Evolutionary conservation across 1,140 invertebrate genomes (phyloP), one percentile per base, ranked within the genome.

Genomic region (Meloidogyne exigua): DNA sequence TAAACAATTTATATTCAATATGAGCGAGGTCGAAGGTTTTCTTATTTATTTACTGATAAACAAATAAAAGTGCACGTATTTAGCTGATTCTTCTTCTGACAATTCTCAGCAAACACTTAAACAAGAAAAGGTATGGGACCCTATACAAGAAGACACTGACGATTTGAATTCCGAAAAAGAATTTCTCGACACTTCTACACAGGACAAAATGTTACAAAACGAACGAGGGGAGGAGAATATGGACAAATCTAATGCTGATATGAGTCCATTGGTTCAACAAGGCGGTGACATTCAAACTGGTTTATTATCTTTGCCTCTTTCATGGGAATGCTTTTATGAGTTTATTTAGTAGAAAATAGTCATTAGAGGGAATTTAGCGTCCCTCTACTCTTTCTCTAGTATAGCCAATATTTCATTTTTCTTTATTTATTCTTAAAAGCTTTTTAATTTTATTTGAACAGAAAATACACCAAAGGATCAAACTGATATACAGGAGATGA

Each of bases 231-330:
- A 57, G n/a, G n/a, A 57, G 18, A 57, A n/a, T 7, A 57, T 57
- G 49, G 49, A 57, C 49, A 57, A 57, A 57, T n/a, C n/a, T n/a
- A 21, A 57, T 57, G 49, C 49, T n/a, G n/a, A 57, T n/a, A 57
- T n/a, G 12, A 57, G 13, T n/a, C 13, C 49, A n/a, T 4, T 57
- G 18, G n/a, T n/a, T 49, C 15, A 18, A 49, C 44, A 49, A n/a
- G 49, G n/a, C n/a, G 7, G n/a, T n/a, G 7, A 57, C 49, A 1
- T 12, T 57, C 49, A 7, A 57, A n/a, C 0, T n/a, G 18, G 49
- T 57, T n/a, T 57, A 57, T n/a, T n/a, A 7, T 57, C 21, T 57
- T 39, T 3, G 10, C 36, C 36, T 39, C 4, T 9, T 39, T 39
- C 10, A 0, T 49, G 18, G 15, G 3, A 15, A 49, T 49, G 44